Base-by-base conservation (phyloP, 2,888 invertebrate genomes). In the Drosophila barbarae region DNA sequence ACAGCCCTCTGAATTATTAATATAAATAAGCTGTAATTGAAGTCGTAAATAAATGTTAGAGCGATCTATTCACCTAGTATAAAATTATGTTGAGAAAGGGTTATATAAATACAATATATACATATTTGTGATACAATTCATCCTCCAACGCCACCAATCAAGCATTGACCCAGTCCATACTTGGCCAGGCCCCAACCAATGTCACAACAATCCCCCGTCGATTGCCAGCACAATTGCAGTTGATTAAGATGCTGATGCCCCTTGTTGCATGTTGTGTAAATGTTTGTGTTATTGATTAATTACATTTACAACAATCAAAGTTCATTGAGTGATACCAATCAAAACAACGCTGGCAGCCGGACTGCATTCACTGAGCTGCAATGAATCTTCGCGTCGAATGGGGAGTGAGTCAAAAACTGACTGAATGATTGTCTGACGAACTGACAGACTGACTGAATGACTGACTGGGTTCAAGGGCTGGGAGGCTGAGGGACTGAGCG, bases 241-340 rank as follows among this genome's bases (percentile, higher is more conserved):
- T 82, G 82, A 77, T 79, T 76, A 67, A 79, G 74, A 59, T 73
- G 71, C 65, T 64, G 53, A 30, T 52, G 10, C 30, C 30, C 46
- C 30, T 49, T 26, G 56, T 28, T 64, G 66, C 44, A 50, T 50
- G 66, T 58, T 76, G 77, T 74, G 77, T 73, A 80, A 78, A 77
- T 78, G 77, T 83, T 78, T 83, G 66, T 73, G 72, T 84, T 79
- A 84, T 85, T 82, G 82, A 82, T 82, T 85, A 85, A 85, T 85
- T 84, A 76, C 85, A 74, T 85, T 81, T 85, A 79, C 78, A 82
- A 73, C 78, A 82, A 81, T 84, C 85, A 74, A 72, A 81, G 82
- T 71, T 71, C 81, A 81, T 79, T 83, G 87, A 87, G 76, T 81
- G 85, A 84, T 86, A 73, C 72, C 84, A 79, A 87, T 87, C 87